Evolutionary conservation across 2,113 vertebrate genomes (phyloP).

Genomic region (Actinemys pallida): DNA sequence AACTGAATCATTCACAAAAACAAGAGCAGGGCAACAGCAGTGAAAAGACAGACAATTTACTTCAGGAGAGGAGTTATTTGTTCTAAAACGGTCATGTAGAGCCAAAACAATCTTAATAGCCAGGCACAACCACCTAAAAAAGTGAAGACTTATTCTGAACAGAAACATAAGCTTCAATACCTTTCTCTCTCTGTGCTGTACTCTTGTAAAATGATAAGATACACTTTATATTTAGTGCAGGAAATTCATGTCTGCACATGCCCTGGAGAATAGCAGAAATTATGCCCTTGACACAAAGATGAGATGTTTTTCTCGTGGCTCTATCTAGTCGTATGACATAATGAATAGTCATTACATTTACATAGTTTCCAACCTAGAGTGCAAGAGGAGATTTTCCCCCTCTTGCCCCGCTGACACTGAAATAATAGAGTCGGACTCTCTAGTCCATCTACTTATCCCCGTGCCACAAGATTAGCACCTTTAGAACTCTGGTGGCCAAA

Average conservation of each 20-base stretch:
- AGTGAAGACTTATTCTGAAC: neutral
- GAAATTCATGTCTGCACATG: neutral
- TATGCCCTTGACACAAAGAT: neutral
- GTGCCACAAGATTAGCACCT: neutral
- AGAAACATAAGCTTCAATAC: neutral
- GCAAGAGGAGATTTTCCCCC: neutral
- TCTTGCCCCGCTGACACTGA: neutral
- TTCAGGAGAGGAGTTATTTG: neutral
- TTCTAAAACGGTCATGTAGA: neutral
- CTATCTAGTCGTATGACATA: neutral
- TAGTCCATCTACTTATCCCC: neutral
- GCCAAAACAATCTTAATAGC: too few species aligned
- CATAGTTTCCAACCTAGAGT: neutral
- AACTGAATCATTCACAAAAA: neutral
- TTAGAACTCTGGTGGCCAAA: neutral
- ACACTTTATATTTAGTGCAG: fast-evolving
- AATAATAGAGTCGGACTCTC: neutral
- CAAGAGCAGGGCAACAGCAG: neutral
- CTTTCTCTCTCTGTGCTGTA: neutral
- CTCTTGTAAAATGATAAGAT: fast-evolving
- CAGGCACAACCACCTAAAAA: neutral
- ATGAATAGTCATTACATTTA: neutral
- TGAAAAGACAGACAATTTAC: neutral
- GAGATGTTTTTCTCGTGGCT: neutral
- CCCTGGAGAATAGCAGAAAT: neutral